These are phyloP conservation scores for Pseudomyrmex sp. DNA, from an alignment of 1,140 invertebrate species.

Conservation along the genomic window DNA sequence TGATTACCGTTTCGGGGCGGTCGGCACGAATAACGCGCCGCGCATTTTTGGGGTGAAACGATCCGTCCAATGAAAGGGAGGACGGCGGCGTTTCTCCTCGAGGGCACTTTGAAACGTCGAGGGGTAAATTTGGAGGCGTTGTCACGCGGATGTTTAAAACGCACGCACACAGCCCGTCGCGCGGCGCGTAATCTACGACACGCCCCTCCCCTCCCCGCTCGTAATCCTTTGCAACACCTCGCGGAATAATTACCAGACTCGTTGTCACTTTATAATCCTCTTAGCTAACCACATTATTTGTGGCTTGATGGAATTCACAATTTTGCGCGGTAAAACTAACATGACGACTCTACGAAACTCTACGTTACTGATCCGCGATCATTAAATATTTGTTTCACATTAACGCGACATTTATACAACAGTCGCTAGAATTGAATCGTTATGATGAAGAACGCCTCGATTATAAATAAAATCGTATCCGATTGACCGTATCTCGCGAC, in stretches of 20 bases:
- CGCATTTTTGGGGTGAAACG: constrained; percentile 49
- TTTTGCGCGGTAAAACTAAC: background rate
- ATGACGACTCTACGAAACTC: background rate
- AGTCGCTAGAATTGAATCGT: background rate
- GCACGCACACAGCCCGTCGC: background rate
- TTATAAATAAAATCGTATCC: background rate
- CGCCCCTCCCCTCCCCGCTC: too few relatives aligned
- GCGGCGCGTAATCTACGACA: background rate
- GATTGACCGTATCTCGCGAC: background rate
- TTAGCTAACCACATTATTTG: background rate
- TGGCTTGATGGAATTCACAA: background rate
- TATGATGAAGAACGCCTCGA: background rate
- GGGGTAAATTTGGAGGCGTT: constrained; percentile 35
- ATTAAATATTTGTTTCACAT: too few relatives aligned
- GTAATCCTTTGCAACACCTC: constrained; percentile 37
- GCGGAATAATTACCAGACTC: constrained; percentile 38
- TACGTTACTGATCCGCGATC: background rate
- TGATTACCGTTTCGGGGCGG: constrained; percentile 40
- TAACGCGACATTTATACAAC: background rate
- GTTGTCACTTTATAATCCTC: constrained; percentile 45
- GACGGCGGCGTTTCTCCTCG: constrained; percentile 44
- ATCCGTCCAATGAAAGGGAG: constrained; percentile 38
- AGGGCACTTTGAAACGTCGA: constrained; percentile 57
- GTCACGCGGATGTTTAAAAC: constrained; percentile 22
- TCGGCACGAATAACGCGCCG: constrained; percentile 25